These are phyloP conservation scores for Cosmia pyralina DNA, from an alignment of 2,888 invertebrate genomes.

Conservation along the genomic window DNA sequence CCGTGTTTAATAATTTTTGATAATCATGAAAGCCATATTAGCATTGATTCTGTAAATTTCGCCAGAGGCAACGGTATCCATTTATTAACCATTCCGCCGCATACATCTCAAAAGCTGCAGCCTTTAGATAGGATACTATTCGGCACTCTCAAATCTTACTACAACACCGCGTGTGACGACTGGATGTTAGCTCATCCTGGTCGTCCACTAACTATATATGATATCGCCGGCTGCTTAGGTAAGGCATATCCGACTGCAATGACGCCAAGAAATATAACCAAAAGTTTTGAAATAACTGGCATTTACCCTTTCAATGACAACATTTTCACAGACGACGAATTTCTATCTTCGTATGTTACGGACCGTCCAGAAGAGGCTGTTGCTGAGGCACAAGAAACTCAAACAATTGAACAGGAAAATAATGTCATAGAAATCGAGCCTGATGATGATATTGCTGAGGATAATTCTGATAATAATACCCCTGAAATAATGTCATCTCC, in stretches of 20 bases:
- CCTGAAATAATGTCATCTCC: not conserved
- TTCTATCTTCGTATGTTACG: slow-evolving; percentile 43
- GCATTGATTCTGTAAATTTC: slow-evolving; percentile 9
- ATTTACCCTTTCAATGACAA: not conserved
- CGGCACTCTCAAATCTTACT: slow-evolving; percentile 1
- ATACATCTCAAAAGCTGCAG: not conserved
- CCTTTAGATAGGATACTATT: slow-evolving; percentile 8
- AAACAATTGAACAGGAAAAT: slow-evolving; percentile 8
- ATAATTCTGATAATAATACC: slow-evolving; percentile 18
- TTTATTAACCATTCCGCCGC: not conserved
- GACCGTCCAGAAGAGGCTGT: slow-evolving; percentile 39
- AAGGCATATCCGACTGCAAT: slow-evolving; percentile 3
- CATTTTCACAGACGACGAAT: slow-evolving; percentile 9
- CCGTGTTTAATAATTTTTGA: slow-evolving; percentile 4
- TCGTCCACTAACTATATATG: not conserved
- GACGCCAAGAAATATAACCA: slow-evolving; percentile 1
- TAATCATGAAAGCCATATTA: slow-evolving; percentile 8
- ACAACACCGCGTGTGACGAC: slow-evolving; percentile 1
- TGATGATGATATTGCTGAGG: slow-evolving; percentile 14
- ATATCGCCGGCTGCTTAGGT: slow-evolving; percentile 2
- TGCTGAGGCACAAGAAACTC: not conserved
- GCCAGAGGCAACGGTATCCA: not conserved
- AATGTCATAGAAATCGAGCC: slow-evolving; percentile 17
- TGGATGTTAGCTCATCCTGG: slow-evolving; percentile 4
- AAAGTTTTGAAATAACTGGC: slow-evolving; percentile 1